phyloP scores from a whole-genome alignment of 1,140 invertebrate genomes.

The Drosophila setifemur region DNA sequence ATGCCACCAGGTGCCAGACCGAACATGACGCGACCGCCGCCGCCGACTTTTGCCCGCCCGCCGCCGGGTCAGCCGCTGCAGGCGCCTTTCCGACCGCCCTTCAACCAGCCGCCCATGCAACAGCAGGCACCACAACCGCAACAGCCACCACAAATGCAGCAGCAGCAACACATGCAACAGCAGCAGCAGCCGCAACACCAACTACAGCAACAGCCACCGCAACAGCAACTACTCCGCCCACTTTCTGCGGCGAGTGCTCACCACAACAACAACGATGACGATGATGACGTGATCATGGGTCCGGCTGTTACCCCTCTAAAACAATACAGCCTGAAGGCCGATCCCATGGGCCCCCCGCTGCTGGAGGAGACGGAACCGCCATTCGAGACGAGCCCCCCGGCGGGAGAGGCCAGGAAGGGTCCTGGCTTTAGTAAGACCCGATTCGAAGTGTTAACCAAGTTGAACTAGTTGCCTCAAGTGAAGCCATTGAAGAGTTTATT shows the following conservation, averaged over 20 bases:
- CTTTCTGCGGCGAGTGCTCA: constrained; percentile 52
- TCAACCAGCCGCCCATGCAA: constrained; percentile 87
- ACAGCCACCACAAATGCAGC: constrained; percentile 50
- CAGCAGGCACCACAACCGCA: constrained; percentile 44
- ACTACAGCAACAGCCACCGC: constrained; percentile 41
- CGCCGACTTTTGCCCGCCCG: constrained; percentile 61
- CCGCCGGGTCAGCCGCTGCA: constrained; percentile 63
- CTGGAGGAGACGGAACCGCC: constrained; percentile 67
- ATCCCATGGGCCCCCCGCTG: constrained; percentile 69
- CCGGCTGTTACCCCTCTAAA: constrained; percentile 73
- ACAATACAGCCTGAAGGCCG: constrained; percentile 39
- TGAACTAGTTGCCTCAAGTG: constrained; percentile 6
- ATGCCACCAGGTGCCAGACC: constrained; percentile 53
- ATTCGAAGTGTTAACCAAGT: no score
- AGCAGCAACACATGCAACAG: constrained; percentile 86
- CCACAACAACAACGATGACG: constrained; percentile 68
- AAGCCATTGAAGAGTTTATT: constrained; percentile 45
- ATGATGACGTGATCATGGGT: constrained; percentile 80
- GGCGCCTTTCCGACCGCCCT: constrained; percentile 59
- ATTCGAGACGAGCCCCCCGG: constrained; percentile 43
- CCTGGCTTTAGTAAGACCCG: constrained; percentile 46
- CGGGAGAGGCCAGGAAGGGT: constrained; percentile 17
- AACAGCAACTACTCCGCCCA: constrained; percentile 56
- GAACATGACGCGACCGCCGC: constrained; percentile 64
- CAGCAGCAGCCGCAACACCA: constrained; percentile 39